A percentile compares a stretch with the other conserved stretches of the same genome.
These are phyloP conservation scores for Hyles lineata DNA, from an alignment of 2,888 invertebrate genomes.

Conservation along the genomic window DNA sequence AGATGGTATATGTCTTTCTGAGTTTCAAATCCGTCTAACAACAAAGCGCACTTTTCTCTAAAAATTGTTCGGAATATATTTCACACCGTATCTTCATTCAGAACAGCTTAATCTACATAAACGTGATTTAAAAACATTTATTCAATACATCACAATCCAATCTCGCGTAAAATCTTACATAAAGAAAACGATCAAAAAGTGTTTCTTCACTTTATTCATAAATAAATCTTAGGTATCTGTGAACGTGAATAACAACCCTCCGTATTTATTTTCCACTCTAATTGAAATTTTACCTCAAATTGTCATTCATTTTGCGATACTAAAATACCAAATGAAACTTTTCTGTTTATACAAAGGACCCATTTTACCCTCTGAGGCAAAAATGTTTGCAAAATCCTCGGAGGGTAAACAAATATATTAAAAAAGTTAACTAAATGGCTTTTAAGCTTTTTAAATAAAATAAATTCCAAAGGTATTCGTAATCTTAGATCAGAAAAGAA, in stretches of 20 bases:
- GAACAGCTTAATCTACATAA: constrained; percentile 1
- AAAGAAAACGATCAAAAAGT: constrained; percentile 3
- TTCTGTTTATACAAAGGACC: background rate
- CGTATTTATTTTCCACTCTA: constrained; percentile 7
- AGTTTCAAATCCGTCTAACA: no score
- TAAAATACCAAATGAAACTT: background rate
- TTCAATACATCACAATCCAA: constrained; percentile 6
- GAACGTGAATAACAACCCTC: background rate
- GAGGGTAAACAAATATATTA: constrained; percentile 11
- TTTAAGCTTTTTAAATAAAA: constrained; percentile 21
- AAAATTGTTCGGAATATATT: background rate
- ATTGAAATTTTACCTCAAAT: background rate
- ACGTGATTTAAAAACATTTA: constrained; percentile 5
- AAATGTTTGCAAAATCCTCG: background rate
- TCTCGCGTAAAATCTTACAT: background rate
- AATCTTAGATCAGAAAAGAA: constrained; percentile 35
- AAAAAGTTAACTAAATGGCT: constrained; percentile 24
- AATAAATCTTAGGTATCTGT: constrained; percentile 4
- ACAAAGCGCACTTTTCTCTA: background rate
- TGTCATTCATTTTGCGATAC: constrained; percentile 4
- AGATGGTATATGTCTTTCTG: no score
- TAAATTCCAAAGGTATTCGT: constrained; percentile 32
- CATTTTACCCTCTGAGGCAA: background rate
- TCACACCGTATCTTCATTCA: background rate
- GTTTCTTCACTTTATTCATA: background rate